Base-by-base conservation (phyloP, 2,797 vertebrate species). In the Neostethus bicornis region DNA sequence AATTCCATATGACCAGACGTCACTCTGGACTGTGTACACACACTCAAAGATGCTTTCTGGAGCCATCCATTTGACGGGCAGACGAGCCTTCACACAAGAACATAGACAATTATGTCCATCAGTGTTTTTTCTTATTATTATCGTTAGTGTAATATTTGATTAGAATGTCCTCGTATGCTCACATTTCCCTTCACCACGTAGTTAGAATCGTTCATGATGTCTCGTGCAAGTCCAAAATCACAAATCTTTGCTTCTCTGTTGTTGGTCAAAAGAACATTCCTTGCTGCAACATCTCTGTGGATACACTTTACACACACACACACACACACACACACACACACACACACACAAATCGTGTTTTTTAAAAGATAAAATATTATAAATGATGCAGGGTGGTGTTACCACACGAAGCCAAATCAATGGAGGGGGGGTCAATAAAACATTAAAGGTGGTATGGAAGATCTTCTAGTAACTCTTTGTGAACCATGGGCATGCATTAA, bases 51-150 rank as follows among this genome's bases (percentile, higher is more conserved):
- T 99, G 71, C 97, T 99, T 84, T 99, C 97, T 0, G 97, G 97
- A 8, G 97, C 96, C 97, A 99, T 99, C 97, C 97, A 99, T 78
- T 99, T 99, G 58, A 99, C 97, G 0, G 97, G 97, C 64, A 99
- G 90, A 31, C 96, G 96, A 3, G 96, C 97, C 97, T 99, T 84
- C n/a, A 67, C 5, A 62, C 19, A 73, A 26, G 78, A 16, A 31
- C 4, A 43, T n/a, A 9, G 5, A 2, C 17, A 23, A 3, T 13
- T 21, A 23, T 59, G 41, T 7, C 2, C 2, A 43, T 42, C 20
- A 26, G 2, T 9, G 5, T 3, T 12, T 56, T 14, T 3, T 25
- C 2, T 55, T 7, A 3, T 20, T 12, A 1, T 3, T 25, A 2
- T 55, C 7, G 3, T 20, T 12, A 1, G 12, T 34, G 1, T 13